A percentile compares a stretch with the other conserved stretches of the same genome.
phyloP scores from a whole-genome alignment of 2,113 vertebrate species.

The Petaurus breviceps region DNA sequence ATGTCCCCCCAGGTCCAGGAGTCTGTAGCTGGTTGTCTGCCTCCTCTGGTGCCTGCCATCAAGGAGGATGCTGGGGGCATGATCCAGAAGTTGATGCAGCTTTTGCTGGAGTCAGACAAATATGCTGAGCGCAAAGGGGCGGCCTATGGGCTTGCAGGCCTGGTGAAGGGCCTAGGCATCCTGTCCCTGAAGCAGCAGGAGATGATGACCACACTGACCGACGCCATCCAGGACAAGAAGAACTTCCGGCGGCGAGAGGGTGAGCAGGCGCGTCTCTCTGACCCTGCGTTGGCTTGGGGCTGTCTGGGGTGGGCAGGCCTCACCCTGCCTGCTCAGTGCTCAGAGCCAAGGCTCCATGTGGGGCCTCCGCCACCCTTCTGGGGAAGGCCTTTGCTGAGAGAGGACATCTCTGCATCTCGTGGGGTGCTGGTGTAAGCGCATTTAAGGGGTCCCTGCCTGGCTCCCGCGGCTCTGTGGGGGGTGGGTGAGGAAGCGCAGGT shows the following conservation, averaged over 20 bases:
- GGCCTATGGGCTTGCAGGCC: slow-evolving; percentile 94
- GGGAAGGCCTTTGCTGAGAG: background rate
- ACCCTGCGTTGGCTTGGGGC: background rate
- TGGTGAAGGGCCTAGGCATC: slow-evolving; percentile 98
- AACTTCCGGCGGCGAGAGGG: slow-evolving; percentile 97
- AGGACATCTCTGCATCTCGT: background rate
- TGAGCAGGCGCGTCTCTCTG: slow-evolving; percentile 73
- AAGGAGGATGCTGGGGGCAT: slow-evolving; percentile 97
- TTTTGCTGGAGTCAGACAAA: slow-evolving; percentile 97
- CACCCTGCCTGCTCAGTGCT: background rate
- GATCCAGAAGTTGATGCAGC: slow-evolving; percentile 94
- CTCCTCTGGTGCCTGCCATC: slow-evolving; percentile 96
- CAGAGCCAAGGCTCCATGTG: background rate
- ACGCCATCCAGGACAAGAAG: slow-evolving; percentile 99
- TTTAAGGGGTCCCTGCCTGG: background rate
- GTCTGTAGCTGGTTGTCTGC: slow-evolving; percentile 95
- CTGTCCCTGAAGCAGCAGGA: slow-evolving; percentile 98
- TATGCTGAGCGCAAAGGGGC: slow-evolving; percentile 97
- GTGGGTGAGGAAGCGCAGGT: background rate
- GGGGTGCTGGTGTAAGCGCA: background rate
- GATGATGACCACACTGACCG: slow-evolving; percentile 96
- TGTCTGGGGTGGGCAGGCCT: rapidly evolving
- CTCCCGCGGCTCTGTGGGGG: background rate
- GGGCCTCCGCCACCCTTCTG: background rate
- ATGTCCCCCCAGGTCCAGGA: slow-evolving; percentile 92